Conservation (phyloP, 2,797 vertebrate genomes). For the Nothura maculosa region DNA sequence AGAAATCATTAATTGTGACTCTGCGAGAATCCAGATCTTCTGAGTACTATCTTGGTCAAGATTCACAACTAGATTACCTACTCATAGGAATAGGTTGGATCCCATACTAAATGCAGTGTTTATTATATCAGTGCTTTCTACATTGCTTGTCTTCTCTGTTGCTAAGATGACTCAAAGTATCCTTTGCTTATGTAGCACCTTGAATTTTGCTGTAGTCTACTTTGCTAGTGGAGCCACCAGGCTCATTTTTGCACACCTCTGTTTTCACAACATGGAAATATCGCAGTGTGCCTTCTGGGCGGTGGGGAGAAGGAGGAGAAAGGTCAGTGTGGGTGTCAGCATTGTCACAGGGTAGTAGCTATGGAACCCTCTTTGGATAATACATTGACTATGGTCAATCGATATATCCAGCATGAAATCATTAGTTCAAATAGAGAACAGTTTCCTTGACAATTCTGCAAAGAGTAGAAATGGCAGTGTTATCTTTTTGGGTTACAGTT, state of each 20-base stretch:
- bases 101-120: neutral
- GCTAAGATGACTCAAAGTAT: neutral
- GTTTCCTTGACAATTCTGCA: neutral
- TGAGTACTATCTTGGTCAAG: neutral
- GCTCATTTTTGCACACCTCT: neutral
- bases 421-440: neutral
- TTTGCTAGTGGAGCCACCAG: neutral
- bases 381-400: neutral
- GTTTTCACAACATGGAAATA: neutral
- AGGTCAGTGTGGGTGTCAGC: neutral
- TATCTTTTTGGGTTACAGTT: neutral
- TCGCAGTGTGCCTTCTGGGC: neutral
- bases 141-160: neutral
- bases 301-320: neutral
- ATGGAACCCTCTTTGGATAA: neutral
- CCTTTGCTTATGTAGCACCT: neutral
- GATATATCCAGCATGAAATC: neutral
- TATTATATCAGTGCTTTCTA: neutral
- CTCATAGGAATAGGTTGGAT: neutral
- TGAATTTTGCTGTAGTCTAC: neutral
- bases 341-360: neutral
- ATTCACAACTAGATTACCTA: neutral
- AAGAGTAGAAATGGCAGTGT: neutral
- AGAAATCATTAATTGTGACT: neutral
- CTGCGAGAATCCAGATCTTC: neutral